Evolutionary conservation across 2,113 vertebrate genomes (phyloP).

Genomic region (Suncus etruscus): DNA sequence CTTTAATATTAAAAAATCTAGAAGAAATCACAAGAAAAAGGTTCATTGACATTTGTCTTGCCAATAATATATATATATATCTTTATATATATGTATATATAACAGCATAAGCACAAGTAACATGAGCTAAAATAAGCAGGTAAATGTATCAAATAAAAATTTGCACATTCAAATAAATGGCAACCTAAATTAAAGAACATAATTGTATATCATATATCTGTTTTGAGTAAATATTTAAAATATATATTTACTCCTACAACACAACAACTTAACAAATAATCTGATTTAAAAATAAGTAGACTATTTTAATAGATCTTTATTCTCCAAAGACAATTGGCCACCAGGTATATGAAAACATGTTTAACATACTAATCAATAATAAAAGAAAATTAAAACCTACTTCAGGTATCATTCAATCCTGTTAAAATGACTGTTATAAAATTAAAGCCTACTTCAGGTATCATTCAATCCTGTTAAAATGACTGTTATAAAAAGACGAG

Average conservation of each 20-base stretch:
- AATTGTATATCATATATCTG: background rate
- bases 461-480: background rate
- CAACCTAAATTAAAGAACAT: background rate
- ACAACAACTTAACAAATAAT: constrained; percentile 3
- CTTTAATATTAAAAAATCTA: background rate
- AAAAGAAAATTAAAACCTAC: background rate
- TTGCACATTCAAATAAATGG: background rate
- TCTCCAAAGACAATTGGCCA: background rate
- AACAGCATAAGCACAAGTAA: background rate
- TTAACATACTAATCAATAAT: background rate
- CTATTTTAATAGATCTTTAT: background rate
- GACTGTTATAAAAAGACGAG: background rate
- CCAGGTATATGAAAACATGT: background rate
- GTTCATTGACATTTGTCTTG: background rate
- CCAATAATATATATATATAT: background rate
- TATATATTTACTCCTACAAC: background rate
- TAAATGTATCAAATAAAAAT: background rate
- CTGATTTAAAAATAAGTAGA: background rate
- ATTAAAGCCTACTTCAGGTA: background rate
- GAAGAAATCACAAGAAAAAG: background rate
- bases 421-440: background rate
- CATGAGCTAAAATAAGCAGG: background rate
- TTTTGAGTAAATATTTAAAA: background rate
- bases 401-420: background rate
- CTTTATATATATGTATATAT: background rate